Percentiles rank a stretch among this genome's conserved stretches.
phyloP scores from a whole-genome alignment of 2,797 vertebrate species.

The Brachymystax lenok region DNA sequence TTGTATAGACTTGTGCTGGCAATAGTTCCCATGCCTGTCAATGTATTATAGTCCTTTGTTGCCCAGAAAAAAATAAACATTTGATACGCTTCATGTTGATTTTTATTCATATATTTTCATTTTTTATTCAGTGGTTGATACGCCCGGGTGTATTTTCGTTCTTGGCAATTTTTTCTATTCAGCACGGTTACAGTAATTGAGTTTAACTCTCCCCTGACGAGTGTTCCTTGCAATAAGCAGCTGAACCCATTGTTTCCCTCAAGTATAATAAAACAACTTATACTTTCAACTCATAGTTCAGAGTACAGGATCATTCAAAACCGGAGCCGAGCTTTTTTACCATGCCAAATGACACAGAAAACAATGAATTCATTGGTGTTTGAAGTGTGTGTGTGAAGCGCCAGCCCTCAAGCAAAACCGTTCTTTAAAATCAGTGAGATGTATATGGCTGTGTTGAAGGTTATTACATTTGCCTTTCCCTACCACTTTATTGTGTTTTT shows the following conservation, averaged over 20 bases:
- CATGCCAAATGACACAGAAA: conserved; percentile 93
- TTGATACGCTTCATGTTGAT: conserved; percentile 99
- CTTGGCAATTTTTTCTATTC: conserved; percentile 85
- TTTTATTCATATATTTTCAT: conserved; percentile 76
- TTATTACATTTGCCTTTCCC: conserved; percentile 35
- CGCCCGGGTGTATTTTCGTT: conserved; percentile 84
- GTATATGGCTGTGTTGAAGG: conserved; percentile 42
- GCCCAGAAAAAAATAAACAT: conserved; percentile 99
- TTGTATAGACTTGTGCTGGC: conserved; percentile 98
- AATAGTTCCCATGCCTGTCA: conserved; percentile 98
- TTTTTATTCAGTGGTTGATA: conserved; percentile 87
- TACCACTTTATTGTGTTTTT: background rate
- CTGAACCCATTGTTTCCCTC: conserved; percentile 98
- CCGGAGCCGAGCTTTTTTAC: conserved; percentile 82
- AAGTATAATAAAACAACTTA: conserved; percentile 80
- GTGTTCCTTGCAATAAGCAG: conserved; percentile 97
- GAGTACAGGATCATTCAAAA: conserved; percentile 89
- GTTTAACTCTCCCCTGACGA: conserved; percentile 98
- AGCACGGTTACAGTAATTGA: conserved; percentile 97
- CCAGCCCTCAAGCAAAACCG: conserved; percentile 74
- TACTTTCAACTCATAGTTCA: conserved; percentile 94
- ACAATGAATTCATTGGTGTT: conserved; percentile 79
- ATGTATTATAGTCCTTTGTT: conserved; percentile 99
- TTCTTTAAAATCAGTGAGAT: conserved; percentile 68
- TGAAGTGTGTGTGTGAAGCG: conserved; percentile 65